Evolutionary conservation across 2,888 invertebrate genomes (phyloP), one percentile per base, ranked within the genome.

Genomic region (Leucoptera coffeella): DNA sequence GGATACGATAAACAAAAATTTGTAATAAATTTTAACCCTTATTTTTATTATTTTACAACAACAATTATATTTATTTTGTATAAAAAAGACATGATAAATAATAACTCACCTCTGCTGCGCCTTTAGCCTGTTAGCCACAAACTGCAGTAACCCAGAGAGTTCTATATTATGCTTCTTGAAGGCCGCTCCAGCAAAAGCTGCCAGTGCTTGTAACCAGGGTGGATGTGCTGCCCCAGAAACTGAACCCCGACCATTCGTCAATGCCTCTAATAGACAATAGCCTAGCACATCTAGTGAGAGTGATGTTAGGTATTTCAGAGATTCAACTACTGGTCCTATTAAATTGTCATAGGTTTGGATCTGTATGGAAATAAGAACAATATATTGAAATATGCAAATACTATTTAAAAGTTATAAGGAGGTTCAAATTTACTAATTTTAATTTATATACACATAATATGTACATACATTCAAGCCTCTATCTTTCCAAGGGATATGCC

Each of bases 161-260:
- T 99, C 99, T 31, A 97, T 90, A 43, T 85, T 86, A 57, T 99
- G 99, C 53, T 96, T 97, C 65, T 95, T 95, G 60, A 90, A 96
- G 37, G 96, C 88, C 2, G 92, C 85, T 8, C 97, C 97, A 40
- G 93, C 90, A 67, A 99, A 97, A 31, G 86, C 88, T 1, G 96
- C 89, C 14, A 97, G 77, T 47, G 93, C 92, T 50, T 94, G 93
- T 30, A 95, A 74, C 94, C 95, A 95, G 6, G 85, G 75, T 2
- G 96, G 92, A 39, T 96, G 86, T 23, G 91, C 90, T 23, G 86
- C 94, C 35, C 88, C 92, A 73, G 37, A 37, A 29, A 30, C 13
- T 43, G 21, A 43, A 41, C 9, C 37, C 32, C 28, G 43, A 40
- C 26, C 47, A 41, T 82, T 29, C 0, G 87, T 83, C 37, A 99